Conservation (phyloP, 1,140 invertebrate genomes). For the Calliphora vicina region DNA sequence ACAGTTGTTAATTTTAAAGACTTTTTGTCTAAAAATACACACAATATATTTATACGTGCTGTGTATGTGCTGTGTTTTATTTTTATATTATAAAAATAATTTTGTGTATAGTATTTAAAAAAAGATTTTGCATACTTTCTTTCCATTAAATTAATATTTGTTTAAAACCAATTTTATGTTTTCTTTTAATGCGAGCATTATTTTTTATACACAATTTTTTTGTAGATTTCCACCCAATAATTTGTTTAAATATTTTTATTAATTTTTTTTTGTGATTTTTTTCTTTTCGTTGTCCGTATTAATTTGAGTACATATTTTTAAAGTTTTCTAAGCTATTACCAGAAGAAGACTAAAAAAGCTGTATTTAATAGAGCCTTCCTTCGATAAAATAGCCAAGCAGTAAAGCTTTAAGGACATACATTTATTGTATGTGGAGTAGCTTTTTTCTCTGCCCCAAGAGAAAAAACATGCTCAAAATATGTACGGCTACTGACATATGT, state of each 20-base stretch:
- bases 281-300: slow-evolving; percentile 26
- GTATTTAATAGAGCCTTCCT: not conserved
- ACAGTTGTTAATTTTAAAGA: too few species aligned
- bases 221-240: not conserved
- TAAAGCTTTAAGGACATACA: slow-evolving; percentile 24
- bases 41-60: too few species aligned
- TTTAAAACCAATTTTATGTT: not conserved
- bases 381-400: not conserved
- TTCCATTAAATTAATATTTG: not conserved
- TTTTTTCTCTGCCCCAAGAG: slow-evolving; percentile 16
- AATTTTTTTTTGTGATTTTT: not conserved
- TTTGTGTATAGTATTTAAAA: not conserved
- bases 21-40: too few species aligned
- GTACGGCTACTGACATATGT: slow-evolving; percentile 9
- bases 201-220: not conserved
- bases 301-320: not conserved
- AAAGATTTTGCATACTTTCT: too few species aligned
- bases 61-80: too few species aligned
- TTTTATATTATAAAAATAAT: not conserved
- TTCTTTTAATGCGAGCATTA: not conserved
- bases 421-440: not conserved
- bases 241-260: not conserved
- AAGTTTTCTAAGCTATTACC: slow-evolving; percentile 23
- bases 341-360: slow-evolving; percentile 21
- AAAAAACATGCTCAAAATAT: not conserved